These are phyloP conservation scores for Escarpia spicata DNA, from an alignment of 2,888 invertebrate species.

Conservation along the genomic window DNA sequence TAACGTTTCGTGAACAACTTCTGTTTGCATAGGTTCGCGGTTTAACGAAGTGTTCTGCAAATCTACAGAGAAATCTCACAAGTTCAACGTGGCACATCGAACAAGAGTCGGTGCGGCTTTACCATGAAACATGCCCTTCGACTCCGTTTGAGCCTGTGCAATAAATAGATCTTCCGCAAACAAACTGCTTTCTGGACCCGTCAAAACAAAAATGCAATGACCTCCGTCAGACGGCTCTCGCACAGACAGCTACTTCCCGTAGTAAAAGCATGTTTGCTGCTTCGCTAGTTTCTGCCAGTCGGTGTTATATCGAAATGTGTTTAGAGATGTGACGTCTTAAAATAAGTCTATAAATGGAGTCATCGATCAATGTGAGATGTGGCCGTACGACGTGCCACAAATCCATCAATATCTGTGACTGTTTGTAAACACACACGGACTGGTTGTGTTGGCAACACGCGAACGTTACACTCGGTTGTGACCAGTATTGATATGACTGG, in stretches of 20 bases:
- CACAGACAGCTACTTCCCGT: neutral
- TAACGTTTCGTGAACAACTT: too few relatives aligned
- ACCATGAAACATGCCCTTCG: neutral
- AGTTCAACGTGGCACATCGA: neutral
- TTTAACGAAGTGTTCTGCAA: too few relatives aligned
- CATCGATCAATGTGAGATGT: neutral
- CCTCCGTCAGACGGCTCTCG: neutral
- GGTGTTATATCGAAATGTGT: neutral
- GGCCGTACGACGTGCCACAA: neutral
- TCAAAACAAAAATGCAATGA: conserved; percentile 1
- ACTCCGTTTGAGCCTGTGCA: neutral
- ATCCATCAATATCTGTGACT: neutral
- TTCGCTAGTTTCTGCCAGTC: neutral
- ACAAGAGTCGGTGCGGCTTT: neutral
- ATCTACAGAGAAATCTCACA: neutral
- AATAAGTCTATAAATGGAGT: neutral
- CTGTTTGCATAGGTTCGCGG: too few relatives aligned
- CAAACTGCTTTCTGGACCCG: neutral
- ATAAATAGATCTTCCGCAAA: neutral
- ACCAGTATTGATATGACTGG: neutral
- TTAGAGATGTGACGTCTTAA: neutral
- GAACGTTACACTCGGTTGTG: too few relatives aligned
- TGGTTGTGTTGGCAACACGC: too few relatives aligned
- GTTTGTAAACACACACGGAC: neutral
- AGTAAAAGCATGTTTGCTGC: conserved; percentile 3